Conservation (phyloP, 2,888 invertebrate species). For the Pristionchus arcanus region DNA sequence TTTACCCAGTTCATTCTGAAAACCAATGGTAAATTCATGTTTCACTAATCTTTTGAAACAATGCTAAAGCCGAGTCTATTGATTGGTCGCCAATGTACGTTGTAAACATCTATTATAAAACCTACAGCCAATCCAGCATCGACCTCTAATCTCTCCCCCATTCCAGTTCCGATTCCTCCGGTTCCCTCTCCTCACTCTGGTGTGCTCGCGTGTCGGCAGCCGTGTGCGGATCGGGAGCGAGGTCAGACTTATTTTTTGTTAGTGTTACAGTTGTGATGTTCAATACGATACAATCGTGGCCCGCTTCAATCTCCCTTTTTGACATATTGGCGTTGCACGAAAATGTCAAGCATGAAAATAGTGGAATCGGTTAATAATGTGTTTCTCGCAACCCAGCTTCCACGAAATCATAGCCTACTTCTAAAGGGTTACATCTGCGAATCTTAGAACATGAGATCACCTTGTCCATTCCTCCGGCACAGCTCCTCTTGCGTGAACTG, state of each 20-base stretch:
- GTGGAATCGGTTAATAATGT: no score
- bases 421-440: no score
- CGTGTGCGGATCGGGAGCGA: slow-evolving; percentile 58
- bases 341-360: not conserved
- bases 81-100: no score
- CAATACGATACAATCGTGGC: not conserved
- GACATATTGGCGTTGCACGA: not conserved
- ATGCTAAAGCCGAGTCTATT: no score
- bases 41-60: no score
- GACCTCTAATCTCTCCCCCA: not conserved
- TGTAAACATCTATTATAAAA: no score
- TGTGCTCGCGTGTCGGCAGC: slow-evolving; percentile 68
- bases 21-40: no score
- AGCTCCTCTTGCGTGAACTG: not conserved
- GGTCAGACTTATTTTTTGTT: slow-evolving; percentile 9
- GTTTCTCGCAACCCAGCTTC: no score
- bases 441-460: not conserved
- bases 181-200: slow-evolving; percentile 65
- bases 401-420: no score
- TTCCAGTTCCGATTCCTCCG: slow-evolving; percentile 47
- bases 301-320: not conserved
- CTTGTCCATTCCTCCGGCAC: not conserved
- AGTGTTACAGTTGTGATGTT: not conserved
- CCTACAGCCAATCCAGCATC: not conserved
- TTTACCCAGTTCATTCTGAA: no score